phyloP scores from a whole-genome alignment of 2,113 vertebrate species.

The Eira barbara region DNA sequence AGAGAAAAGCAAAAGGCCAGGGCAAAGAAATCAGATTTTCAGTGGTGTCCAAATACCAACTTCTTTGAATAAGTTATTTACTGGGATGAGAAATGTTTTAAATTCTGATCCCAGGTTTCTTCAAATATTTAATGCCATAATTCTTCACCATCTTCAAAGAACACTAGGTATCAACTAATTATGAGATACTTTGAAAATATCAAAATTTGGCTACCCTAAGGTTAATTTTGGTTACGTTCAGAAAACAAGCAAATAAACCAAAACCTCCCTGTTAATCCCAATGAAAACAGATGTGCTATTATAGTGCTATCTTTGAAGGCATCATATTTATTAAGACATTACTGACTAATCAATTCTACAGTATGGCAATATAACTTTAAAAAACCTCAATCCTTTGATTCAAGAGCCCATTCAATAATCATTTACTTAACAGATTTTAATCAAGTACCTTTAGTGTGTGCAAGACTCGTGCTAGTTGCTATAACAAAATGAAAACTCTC shows the following conservation, averaged over 20 bases:
- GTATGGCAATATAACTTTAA: neutral
- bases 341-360: neutral
- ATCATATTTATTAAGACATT: neutral
- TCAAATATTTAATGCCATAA: conserved; percentile 20
- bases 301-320: neutral
- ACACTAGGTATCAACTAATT: neutral
- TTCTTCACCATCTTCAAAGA: neutral
- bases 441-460: neutral
- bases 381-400: conserved; percentile 18
- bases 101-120: neutral
- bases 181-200: neutral
- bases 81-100: conserved; percentile 1
- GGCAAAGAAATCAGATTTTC: neutral
- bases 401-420: neutral
- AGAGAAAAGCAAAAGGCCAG: neutral
- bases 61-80: conserved; percentile 4
- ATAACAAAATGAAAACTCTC: neutral
- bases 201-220: neutral
- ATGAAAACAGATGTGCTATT: neutral
- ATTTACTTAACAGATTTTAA: neutral
- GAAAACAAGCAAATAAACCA: neutral
- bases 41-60: neutral
- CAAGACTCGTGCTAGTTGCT: neutral
- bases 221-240: neutral
- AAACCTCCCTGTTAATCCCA: neutral